Evolutionary conservation across 2,113 vertebrate species (phyloP).

Genomic region (Trematomus loennbergii): DNA sequence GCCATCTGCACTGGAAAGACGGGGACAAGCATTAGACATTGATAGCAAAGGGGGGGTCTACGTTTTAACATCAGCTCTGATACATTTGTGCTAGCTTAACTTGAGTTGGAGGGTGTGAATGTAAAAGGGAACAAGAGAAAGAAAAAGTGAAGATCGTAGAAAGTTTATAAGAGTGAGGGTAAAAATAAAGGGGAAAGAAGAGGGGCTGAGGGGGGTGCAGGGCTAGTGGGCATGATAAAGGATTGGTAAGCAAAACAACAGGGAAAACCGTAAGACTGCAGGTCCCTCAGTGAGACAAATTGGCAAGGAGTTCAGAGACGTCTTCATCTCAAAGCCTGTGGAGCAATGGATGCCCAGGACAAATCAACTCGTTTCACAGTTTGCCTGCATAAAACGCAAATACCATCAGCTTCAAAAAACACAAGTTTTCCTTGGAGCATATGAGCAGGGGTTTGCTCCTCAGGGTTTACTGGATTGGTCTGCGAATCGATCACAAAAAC

Average conservation of each 20-base stretch:
- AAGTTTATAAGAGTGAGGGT: constrained; percentile 23
- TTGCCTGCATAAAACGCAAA: constrained; percentile 71
- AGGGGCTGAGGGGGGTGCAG: not conserved
- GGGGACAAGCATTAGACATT: constrained; percentile 66
- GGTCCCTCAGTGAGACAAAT: constrained; percentile 66
- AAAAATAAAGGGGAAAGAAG: not conserved
- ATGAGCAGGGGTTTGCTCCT: constrained; percentile 65
- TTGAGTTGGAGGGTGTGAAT: constrained; percentile 28
- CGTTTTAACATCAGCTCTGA: constrained; percentile 49
- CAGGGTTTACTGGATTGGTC: constrained; percentile 67
- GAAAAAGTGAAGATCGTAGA: constrained; percentile 30
- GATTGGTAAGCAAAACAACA: constrained; percentile 25
- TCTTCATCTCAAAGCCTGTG: constrained; percentile 73
- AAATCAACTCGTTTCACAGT: constrained; percentile 71
- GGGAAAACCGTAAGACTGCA: constrained; percentile 38
- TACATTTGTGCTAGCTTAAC: constrained; percentile 52
- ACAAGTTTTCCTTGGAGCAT: constrained; percentile 68
- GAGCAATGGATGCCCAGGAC: constrained; percentile 73
- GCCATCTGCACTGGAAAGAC: constrained; percentile 67
- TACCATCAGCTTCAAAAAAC: constrained; percentile 70
- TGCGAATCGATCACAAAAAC: constrained; percentile 76
- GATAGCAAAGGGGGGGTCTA: constrained; percentile 58
- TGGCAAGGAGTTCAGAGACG: constrained; percentile 74
- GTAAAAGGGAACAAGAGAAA: not conserved
- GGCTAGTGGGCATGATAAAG: constrained; percentile 13